A percentile compares a stretch with the other conserved stretches of the same genome.
phyloP scores from a whole-genome alignment of 2,113 vertebrate genomes.

The Brienomyrus brachyistius region DNA sequence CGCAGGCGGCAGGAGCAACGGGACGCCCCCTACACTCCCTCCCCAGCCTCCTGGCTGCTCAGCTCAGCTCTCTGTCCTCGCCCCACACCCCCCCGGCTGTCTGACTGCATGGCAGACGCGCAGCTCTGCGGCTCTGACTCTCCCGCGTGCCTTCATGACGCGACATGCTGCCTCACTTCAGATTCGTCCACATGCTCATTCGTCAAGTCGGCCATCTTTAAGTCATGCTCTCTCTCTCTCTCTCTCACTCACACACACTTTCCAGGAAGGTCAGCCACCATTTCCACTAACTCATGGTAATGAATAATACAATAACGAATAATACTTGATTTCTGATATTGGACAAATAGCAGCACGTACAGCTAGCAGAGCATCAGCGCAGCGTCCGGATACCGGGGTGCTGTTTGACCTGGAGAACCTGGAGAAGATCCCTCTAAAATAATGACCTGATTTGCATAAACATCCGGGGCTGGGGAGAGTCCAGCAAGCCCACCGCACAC shows the following conservation, averaged over 20 bases:
- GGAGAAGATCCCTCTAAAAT: not conserved
- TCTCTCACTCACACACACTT: not conserved
- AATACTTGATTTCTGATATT: not conserved
- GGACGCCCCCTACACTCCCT: no score
- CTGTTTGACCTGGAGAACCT: not conserved
- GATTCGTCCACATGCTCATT: not conserved
- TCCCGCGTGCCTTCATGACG: not conserved
- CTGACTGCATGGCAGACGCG: not conserved
- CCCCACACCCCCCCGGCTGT: not conserved
- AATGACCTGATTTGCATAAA: slow-evolving; percentile 7
- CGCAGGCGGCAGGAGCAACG: not conserved
- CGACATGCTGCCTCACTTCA: not conserved
- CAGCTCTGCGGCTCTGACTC: not conserved
- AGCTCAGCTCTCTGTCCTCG: not conserved
- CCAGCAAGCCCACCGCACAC: not conserved
- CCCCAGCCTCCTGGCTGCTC: not conserved
- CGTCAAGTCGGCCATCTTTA: not conserved
- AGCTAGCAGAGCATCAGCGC: not conserved
- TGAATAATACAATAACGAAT: not conserved
- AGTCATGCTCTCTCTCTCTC: not conserved
- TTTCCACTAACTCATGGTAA: not conserved
- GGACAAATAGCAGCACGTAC: not conserved
- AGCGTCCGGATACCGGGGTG: not conserved
- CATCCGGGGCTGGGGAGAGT: not conserved
- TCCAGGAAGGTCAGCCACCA: not conserved